A percentile compares a stretch with the other conserved stretches of the same genome.
These are phyloP conservation scores for Drosophila pseudotalamancana DNA, from an alignment of 2,888 invertebrate genomes.

Conservation along the genomic window DNA sequence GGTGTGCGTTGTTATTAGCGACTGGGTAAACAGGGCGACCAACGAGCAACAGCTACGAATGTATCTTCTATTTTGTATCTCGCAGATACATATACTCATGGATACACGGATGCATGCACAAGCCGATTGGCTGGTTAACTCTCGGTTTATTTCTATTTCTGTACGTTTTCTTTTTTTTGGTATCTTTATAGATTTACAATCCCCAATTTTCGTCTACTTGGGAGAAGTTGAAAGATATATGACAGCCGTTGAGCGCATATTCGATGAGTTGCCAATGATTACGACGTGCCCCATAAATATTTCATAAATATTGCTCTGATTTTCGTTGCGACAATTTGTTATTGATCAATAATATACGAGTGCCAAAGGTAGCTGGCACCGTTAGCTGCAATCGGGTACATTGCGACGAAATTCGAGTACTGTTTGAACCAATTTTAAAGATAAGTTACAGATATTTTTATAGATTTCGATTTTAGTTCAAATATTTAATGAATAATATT, in stretches of 20 bases:
- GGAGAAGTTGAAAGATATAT: constrained; percentile 77
- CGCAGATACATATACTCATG: constrained; percentile 45
- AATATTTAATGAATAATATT: not conserved
- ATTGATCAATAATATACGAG: constrained; percentile 72
- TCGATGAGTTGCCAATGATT: constrained; percentile 80
- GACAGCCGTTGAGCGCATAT: constrained; percentile 54
- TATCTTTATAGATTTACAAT: constrained; percentile 79
- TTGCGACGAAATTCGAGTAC: constrained; percentile 14
- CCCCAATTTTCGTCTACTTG: constrained; percentile 79
- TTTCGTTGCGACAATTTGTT: constrained; percentile 72
- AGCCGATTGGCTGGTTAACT: constrained; percentile 17
- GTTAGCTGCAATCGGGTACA: constrained; percentile 15
- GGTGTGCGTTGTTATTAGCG: constrained; percentile 47
- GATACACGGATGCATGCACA: not conserved
- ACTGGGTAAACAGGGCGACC: constrained; percentile 7
- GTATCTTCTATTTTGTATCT: constrained; percentile 77
- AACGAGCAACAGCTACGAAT: constrained; percentile 25
- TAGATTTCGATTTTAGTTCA: no score
- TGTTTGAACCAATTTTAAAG: no score
- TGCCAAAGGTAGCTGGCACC: constrained; percentile 15
- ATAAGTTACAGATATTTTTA: no score
- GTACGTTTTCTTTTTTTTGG: no score
- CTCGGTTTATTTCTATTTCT: no score
- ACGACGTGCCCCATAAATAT: constrained; percentile 77
- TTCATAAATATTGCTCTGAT: constrained; percentile 81